Evolutionary conservation across 2,113 vertebrate genomes (phyloP).

Genomic region (Corynorhinus townsendii): DNA sequence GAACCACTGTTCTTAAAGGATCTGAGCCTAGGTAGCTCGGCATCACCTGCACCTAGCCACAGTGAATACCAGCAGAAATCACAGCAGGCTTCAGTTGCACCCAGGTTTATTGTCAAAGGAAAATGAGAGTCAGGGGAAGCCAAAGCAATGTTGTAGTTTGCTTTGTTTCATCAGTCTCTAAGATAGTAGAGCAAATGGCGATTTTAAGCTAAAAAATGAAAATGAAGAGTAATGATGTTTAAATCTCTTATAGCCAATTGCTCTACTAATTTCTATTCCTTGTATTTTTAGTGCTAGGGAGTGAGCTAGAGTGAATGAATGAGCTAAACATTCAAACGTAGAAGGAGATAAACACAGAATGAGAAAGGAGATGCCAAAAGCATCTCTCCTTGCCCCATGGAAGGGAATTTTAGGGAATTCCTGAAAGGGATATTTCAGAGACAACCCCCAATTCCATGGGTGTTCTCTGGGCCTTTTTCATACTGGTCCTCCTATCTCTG

Average conservation of each 20-base stretch:
- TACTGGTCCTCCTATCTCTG: background rate
- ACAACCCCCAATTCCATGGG: background rate
- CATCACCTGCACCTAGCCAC: background rate
- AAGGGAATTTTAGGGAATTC: background rate
- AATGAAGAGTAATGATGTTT: constrained; percentile 27
- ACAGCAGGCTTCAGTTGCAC: background rate
- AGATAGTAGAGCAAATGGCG: background rate
- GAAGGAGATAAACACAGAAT: background rate
- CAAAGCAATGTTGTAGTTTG: background rate
- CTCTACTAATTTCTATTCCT: background rate
- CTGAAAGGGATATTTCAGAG: background rate
- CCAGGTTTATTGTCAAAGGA: background rate
- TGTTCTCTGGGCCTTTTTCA: background rate
- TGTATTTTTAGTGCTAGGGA: background rate
- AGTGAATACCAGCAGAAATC: background rate
- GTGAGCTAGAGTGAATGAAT: background rate
- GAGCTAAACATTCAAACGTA: background rate
- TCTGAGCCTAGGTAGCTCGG: background rate
- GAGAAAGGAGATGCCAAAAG: background rate
- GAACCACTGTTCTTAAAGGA: background rate
- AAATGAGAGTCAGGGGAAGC: background rate
- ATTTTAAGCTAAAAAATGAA: constrained; percentile 35
- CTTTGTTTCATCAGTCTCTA: background rate
- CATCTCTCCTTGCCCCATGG: background rate
- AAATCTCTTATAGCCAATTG: background rate